phyloP scores from a whole-genome alignment of 2,113 vertebrate species.

The Vanacampus margaritifer region DNA sequence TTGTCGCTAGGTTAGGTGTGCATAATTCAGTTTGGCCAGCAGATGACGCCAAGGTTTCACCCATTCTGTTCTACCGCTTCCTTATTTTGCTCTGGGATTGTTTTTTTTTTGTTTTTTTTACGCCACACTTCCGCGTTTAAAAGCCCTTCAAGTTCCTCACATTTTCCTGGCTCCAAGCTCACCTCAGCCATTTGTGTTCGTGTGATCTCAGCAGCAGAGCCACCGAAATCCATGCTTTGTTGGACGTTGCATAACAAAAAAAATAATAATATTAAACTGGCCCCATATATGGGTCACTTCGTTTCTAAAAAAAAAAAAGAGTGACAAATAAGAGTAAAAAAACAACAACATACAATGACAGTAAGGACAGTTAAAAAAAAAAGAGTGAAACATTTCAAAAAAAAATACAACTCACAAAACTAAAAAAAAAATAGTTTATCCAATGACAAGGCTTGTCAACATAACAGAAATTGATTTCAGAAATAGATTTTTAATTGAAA shows the following conservation, averaged over 20 bases:
- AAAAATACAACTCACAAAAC: neutral
- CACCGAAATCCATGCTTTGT: neutral
- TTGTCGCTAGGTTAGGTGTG: neutral
- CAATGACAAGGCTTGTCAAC: neutral
- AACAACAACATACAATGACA: neutral
- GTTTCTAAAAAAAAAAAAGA: neutral
- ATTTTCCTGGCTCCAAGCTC: neutral
- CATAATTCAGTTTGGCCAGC: neutral
- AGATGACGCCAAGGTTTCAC: neutral
- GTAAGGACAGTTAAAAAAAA: neutral
- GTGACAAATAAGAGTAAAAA: too few species aligned
- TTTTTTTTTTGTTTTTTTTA: neutral
- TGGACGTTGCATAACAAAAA: neutral
- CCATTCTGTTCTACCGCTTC: too few species aligned
- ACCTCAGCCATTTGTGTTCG: neutral
- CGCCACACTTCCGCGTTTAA: neutral
- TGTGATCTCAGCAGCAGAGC: neutral
- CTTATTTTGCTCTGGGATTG: too few species aligned
- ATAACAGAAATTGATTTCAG: neutral
- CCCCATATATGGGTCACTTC: neutral
- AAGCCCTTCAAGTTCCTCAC: neutral
- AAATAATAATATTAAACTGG: neutral
- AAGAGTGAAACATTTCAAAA: neutral
- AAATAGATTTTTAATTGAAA: too few species aligned
- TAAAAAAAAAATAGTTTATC: fast-evolving